Base-by-base conservation (phyloP, 2,888 invertebrate genomes). In the Drosophila cognata region DNA sequence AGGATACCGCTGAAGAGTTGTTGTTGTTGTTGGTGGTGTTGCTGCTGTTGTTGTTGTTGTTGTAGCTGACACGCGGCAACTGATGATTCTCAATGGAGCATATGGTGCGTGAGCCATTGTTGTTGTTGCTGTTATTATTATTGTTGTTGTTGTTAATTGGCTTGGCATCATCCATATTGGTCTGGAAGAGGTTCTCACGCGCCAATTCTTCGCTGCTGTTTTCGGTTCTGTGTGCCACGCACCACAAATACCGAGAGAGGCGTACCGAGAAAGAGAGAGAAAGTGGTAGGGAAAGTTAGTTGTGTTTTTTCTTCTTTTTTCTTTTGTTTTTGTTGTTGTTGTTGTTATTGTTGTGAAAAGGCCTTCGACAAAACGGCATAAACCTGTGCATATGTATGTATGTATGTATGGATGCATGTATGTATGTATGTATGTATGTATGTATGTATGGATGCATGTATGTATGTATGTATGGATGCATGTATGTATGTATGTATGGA, bases 161-260 rank as follows among this genome's bases (percentile, higher is more conserved):
- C 69, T 90, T 92, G 52, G 87, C 81, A 55, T 88, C 81, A 77
- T 87, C 84, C 91, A 77, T 91, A 75, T 92, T 92, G 50, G 92
- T 88, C 83, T 91, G 92, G 74, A 92, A 93, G 70, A 93, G 91
- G 77, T 92, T 93, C 81, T 93, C 93, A 84, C 91, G 92, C 67
- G 92, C 92, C 74, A 92, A 73, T 88, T 84, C 84, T 56, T 59
- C 65, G 71, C 64, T 52, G 71, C 62, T 89, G 88, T 91, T 91
- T 59, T 72, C 70, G 84, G 91, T 92, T 89, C 93, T 92, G 81
- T 79, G 25, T 79, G 25, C 33, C 67, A 18, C 73, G 33, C 46
- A 46, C 46, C 46, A 46, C 46, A 48, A 60, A 52, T 59, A 72
- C n/a, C 36, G 46, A 73, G 61, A 46, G 69, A 48, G 33, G 25